Percentiles rank a stretch among this genome's conserved stretches.
Evolutionary conservation across 2,113 vertebrate genomes (phyloP).

Genomic region (Odocoileus virginianus): DNA sequence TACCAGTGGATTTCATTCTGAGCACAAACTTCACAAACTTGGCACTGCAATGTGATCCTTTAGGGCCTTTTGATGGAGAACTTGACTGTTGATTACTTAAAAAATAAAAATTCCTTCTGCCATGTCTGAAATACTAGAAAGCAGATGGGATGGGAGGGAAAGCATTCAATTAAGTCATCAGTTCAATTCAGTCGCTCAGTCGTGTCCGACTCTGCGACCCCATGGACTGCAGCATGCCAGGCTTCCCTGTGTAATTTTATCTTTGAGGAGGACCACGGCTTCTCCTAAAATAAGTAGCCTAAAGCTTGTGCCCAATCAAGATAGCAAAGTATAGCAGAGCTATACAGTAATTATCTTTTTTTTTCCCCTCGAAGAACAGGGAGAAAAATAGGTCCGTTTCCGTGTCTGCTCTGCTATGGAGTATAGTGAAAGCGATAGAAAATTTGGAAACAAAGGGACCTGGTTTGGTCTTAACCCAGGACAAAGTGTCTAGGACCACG

Average conservation of each 20-base stretch:
- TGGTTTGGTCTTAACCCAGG: not conserved
- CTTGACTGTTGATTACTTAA: not conserved
- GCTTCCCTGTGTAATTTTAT: not conserved
- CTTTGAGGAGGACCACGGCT: not conserved
- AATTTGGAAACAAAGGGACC: not conserved
- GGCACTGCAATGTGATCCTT: not conserved
- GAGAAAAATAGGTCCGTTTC: not conserved
- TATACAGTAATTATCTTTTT: not conserved
- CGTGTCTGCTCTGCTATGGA: not conserved
- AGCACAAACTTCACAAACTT: not conserved
- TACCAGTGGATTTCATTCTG: not conserved
- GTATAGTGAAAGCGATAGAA: not conserved
- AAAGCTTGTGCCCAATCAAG: not conserved
- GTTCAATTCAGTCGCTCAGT: not conserved
- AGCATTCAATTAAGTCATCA: not conserved
- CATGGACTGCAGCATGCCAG: not conserved
- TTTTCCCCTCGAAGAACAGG: not conserved
- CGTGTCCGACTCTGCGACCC: not conserved
- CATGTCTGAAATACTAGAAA: not conserved
- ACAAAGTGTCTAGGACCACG: not conserved
- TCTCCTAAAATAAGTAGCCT: not conserved
- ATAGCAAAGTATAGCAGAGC: not conserved
- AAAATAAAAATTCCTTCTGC: not conserved
- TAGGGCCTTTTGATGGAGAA: not conserved
- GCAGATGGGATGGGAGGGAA: accelerated